Evolutionary conservation across 2,113 vertebrate genomes (phyloP), one percentile per base, ranked within the genome.

Genomic region (Vicugna pacos): DNA sequence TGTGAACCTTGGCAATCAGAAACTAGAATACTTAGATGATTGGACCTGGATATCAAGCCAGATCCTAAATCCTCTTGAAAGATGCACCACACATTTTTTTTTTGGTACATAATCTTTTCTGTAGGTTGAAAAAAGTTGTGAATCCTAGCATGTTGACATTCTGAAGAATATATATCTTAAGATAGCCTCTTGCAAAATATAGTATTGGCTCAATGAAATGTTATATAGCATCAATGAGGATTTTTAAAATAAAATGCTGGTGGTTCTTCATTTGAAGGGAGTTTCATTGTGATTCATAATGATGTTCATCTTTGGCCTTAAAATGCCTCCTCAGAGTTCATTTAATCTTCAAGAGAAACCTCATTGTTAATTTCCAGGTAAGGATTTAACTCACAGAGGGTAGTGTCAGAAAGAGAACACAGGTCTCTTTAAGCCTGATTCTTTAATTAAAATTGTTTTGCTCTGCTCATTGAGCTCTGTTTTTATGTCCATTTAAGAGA

Each of bases 11-110:
- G 76, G 76, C 75, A 42, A 84, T 98, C 95, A 97, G 96, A 90
- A 97, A 50, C 28, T 77, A 86, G 93, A 85, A 93, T 90, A 89
- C 12, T 93, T 16, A 26, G 3, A n/a, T 85, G 95, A 89, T 91
- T 94, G 54, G 76, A 32, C 32, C 48, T 93, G 35, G 54, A 86
- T 70, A 73, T 54, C 86, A 64, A 62, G 69, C 38, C 30, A 32
- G 26, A 0, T 76, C 50, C 6, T 96, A 93, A 94, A 97, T 97
- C 70, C 84, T 91, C 30, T 81, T 95, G 88, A 94, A 97, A 96
- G 69, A 69, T 93, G 46, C 50, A 58, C 13, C 60, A 67, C 80
- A 77, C 76, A 82, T 97, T 97, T 67, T 97, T 95, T 95, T 76
- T 76, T 72, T 77, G 46, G 86, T 86, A 87, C 8, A 0, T 91